Conservation (phyloP, 2,113 vertebrate genomes). For the Microcebus ravelobensis region DNA sequence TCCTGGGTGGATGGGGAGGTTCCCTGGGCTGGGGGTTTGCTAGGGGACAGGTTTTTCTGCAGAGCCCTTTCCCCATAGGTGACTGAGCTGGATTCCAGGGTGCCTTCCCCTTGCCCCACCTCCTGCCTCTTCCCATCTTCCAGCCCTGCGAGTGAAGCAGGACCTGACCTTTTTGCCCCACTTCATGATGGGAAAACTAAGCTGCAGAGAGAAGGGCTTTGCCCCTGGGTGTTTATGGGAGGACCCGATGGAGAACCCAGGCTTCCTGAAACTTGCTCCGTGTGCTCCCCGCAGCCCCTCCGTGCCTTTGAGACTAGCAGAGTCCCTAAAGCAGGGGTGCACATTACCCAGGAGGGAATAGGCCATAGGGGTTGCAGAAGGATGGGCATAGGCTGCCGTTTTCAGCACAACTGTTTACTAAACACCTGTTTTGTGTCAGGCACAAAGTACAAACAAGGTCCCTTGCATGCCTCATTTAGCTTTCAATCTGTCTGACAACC, state of each 20-base stretch:
- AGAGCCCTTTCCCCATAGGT: neutral
- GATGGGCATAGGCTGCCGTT: neutral
- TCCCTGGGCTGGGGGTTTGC: neutral
- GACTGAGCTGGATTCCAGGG: neutral
- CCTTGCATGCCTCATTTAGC: neutral
- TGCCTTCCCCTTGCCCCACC: neutral
- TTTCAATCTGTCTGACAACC: neutral
- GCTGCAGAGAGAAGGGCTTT: neutral
- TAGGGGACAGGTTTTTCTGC: neutral
- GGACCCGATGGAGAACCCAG: neutral
- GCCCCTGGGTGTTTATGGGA: neutral
- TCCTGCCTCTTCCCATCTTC: neutral
- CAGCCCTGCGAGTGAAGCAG: neutral
- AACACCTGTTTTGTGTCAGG: neutral
- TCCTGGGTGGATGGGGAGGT: neutral
- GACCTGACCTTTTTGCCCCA: neutral
- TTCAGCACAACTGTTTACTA: neutral
- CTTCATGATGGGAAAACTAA: neutral
- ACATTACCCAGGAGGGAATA: neutral
- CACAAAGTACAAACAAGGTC: neutral
- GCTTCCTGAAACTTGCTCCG: neutral
- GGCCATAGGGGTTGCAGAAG: neutral
- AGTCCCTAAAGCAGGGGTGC: neutral
- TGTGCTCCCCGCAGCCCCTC: neutral
- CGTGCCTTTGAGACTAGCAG: neutral